phyloP scores from a whole-genome alignment of 2,888 invertebrate species.

The Sarcophaga rosellei region DNA sequence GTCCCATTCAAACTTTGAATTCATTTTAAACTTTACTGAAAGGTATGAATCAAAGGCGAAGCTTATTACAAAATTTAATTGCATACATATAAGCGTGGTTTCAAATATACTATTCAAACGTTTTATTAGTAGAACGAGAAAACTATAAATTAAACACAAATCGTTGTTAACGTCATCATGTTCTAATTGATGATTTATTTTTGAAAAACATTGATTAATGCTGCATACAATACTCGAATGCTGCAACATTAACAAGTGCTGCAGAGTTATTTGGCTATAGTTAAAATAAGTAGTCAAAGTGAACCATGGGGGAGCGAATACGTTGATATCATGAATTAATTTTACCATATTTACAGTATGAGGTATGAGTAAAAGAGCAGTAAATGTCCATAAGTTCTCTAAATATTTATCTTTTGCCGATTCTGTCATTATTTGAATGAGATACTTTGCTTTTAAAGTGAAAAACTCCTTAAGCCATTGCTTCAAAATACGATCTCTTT shows the following conservation, averaged over 20 bases:
- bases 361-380: too few relatives aligned
- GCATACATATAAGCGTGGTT: not conserved
- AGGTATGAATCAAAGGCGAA: not conserved
- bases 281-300: too few relatives aligned
- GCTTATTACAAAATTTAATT: not conserved
- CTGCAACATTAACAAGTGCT: constrained; percentile 20
- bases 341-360: too few relatives aligned
- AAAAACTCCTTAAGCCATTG: too few relatives aligned
- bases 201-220: constrained; percentile 14
- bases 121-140: not conserved
- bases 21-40: not conserved
- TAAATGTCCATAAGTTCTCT: too few relatives aligned
- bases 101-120: constrained; percentile 1
- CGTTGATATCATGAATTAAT: too few relatives aligned
- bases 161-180: not conserved
- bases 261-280: not conserved
- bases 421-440: too few relatives aligned
- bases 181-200: constrained; percentile 15
- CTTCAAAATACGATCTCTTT: too few relatives aligned
- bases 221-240: constrained; percentile 22
- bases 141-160: not conserved
- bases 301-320: too few relatives aligned
- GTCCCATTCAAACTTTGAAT: not conserved
- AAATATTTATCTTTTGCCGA: too few relatives aligned
- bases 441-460: too few relatives aligned